phyloP scores from a whole-genome alignment of 1,140 invertebrate species.

The Laupala kohalensis region DNA sequence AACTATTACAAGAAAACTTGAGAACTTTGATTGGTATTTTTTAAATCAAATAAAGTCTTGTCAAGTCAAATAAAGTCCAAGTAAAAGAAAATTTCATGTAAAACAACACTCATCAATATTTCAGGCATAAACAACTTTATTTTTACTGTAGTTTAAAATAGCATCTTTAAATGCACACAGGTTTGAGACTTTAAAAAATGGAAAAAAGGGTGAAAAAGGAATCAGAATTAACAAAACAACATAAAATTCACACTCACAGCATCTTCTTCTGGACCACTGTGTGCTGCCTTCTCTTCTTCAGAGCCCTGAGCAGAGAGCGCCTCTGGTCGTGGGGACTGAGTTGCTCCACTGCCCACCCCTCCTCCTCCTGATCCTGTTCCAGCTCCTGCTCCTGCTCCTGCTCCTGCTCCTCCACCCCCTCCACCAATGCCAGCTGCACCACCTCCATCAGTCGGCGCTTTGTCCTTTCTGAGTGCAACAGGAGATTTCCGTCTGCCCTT shows the following conservation, averaged over 20 bases:
- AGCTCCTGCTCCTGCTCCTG: background rate
- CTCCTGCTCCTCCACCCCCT: too few species aligned
- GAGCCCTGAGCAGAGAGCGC: slow-evolving; percentile 12
- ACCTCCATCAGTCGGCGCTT: slow-evolving; percentile 8
- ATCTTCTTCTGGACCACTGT: slow-evolving; percentile 10
- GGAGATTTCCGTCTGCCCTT: slow-evolving; percentile 11
- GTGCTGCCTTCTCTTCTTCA: slow-evolving; percentile 12
- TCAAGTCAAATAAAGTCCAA: background rate
- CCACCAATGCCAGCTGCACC: background rate
- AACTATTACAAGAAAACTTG: background rate
- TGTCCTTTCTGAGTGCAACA: slow-evolving; percentile 8
- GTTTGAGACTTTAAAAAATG: too few species aligned
- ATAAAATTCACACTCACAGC: slow-evolving; percentile 3
- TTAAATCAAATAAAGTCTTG: background rate
- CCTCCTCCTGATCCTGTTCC: too few species aligned
- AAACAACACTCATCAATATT: background rate
- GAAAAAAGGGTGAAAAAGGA: too few species aligned
- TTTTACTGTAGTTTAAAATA: too few species aligned
- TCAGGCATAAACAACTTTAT: too few species aligned
- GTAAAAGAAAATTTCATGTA: background rate
- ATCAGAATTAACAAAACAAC: too few species aligned
- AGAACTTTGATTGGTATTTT: background rate
- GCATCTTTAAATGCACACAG: too few species aligned
- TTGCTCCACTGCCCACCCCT: background rate
- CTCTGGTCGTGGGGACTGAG: slow-evolving; percentile 10